These are phyloP conservation scores for Opisthocomus hoazin DNA, from an alignment of 2,113 vertebrate species.

Conservation along the genomic window DNA sequence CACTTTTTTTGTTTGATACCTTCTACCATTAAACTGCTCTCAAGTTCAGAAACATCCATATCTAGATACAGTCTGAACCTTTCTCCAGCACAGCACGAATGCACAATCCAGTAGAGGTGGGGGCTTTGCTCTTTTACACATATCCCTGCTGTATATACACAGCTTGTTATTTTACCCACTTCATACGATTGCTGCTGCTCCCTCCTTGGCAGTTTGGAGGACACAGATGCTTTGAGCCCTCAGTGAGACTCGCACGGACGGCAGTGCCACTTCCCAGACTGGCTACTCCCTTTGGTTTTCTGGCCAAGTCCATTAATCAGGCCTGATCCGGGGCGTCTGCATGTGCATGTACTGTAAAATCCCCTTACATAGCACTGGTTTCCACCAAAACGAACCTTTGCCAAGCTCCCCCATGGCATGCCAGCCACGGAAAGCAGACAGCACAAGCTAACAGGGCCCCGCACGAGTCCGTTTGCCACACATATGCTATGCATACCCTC, in stretches of 20 bases:
- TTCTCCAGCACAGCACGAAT: background rate
- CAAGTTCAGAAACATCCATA: background rate
- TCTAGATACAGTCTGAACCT: background rate
- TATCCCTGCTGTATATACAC: background rate
- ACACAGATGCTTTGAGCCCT: background rate
- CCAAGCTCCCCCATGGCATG: background rate
- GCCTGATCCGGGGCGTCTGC: background rate
- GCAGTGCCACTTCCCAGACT: background rate
- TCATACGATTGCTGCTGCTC: background rate
- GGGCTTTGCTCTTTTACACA: background rate
- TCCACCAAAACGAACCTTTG: background rate
- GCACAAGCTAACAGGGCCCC: background rate
- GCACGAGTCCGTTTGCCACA: background rate
- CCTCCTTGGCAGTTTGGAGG: background rate
- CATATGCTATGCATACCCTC: background rate
- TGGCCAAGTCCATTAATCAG: conserved; percentile 4
- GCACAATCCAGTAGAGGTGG: background rate
- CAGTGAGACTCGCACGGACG: background rate
- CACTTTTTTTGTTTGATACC: background rate
- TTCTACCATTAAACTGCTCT: background rate
- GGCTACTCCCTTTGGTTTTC: background rate
- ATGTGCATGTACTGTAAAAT: background rate
- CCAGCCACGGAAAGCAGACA: background rate
- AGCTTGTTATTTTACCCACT: background rate
- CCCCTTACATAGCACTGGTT: background rate